phyloP scores from a whole-genome alignment of 2,888 invertebrate genomes.

The Ecdyonurus torrentis region DNA sequence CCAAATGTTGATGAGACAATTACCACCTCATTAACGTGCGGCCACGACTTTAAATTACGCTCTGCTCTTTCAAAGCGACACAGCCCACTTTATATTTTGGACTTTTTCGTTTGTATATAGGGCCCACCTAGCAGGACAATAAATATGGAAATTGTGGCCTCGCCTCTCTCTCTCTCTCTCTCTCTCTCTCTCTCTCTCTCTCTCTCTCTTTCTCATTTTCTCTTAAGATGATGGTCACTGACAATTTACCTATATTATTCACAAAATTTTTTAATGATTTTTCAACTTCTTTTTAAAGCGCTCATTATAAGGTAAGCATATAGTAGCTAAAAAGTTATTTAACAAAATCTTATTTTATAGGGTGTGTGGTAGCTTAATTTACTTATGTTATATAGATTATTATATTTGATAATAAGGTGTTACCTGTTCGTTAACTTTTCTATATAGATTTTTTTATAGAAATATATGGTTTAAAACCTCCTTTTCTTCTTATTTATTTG shows the following conservation, averaged over 20 bases:
- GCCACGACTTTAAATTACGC: not conserved
- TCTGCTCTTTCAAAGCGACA: not conserved
- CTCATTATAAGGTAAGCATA: not conserved
- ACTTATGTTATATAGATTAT: not conserved
- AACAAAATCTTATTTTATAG: not conserved
- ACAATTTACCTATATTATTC: not conserved
- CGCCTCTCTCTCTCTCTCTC: too few species aligned
- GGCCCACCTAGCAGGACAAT: not conserved
- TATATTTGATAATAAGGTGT: not conserved
- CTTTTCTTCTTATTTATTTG: too few species aligned
- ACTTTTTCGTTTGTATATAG: not conserved
- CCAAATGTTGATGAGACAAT: not conserved
- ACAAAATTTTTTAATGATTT: not conserved
- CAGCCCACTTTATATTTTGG: not conserved
- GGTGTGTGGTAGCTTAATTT: not conserved
- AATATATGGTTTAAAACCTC: too few species aligned
- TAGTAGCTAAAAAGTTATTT: not conserved
- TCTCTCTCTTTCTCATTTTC: too few species aligned
- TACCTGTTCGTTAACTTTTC: too few species aligned
- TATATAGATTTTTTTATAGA: too few species aligned
- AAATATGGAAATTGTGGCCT: not conserved
- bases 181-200: too few species aligned
- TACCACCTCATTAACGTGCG: not conserved
- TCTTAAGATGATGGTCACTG: not conserved
- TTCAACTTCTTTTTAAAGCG: not conserved